A percentile compares a stretch with the other conserved stretches of the same genome.
phyloP scores from a whole-genome alignment of 2,113 vertebrate species.

The Dromiciops gliroides region DNA sequence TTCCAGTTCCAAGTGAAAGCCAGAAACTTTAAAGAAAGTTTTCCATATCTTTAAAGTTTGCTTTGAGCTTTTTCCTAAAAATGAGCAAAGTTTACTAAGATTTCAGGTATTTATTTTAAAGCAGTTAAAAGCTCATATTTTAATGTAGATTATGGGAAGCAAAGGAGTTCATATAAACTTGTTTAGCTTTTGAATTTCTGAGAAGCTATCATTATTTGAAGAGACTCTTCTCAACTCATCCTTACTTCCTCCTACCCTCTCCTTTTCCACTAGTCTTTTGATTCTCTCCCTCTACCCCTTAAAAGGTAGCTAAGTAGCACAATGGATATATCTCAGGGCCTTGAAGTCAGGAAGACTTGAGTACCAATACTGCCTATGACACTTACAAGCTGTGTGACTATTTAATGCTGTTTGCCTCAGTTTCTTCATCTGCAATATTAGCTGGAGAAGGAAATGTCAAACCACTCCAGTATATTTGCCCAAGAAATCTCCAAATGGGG shows the following conservation, averaged over 20 bases:
- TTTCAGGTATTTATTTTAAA: constrained; percentile 13
- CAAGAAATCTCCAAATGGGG: not conserved
- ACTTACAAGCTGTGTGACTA: not conserved
- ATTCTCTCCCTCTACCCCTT: not conserved
- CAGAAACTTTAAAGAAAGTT: constrained; percentile 38
- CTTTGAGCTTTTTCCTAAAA: constrained; percentile 14
- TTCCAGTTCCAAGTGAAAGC: constrained; percentile 50
- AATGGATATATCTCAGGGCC: not conserved
- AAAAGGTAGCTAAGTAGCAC: not conserved
- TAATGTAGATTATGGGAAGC: not conserved
- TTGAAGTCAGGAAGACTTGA: not conserved
- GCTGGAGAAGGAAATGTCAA: not conserved
- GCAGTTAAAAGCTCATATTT: not conserved
- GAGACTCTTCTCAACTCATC: rapidly evolving
- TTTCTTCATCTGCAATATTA: not conserved
- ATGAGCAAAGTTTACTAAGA: not conserved
- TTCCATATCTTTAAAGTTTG: constrained; percentile 22
- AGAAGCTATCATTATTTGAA: not conserved
- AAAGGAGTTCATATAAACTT: not conserved
- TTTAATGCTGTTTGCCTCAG: not conserved
- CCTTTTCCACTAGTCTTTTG: not conserved
- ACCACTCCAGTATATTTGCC: not conserved
- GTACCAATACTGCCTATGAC: not conserved
- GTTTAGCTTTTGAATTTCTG: not conserved
- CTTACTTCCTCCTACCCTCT: not conserved